These are phyloP conservation scores for Stenotaenia linearis DNA, from an alignment of 2,888 invertebrate species.

Conservation along the genomic window DNA sequence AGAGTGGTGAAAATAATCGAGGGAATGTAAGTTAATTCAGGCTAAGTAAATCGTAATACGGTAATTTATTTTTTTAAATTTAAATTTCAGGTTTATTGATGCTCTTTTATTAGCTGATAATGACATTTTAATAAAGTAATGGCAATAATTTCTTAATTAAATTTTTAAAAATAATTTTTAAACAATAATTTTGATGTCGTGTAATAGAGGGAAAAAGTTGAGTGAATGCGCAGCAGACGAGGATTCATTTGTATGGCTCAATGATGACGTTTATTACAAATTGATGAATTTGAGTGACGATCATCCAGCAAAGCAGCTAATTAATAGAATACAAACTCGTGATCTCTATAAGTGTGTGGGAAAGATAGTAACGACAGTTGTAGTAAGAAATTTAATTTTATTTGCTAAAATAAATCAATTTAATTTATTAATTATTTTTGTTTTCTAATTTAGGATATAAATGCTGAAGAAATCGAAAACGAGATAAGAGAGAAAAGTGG, in stretches of 20 bases:
- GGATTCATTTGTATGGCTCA: background rate
- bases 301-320: background rate
- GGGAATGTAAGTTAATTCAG: constrained; percentile 47
- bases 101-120: background rate
- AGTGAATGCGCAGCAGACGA: background rate
- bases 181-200: background rate
- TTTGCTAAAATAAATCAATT: too few species aligned
- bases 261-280: background rate
- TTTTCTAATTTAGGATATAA: background rate
- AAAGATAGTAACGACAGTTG: background rate
- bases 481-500: background rate
- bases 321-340: background rate
- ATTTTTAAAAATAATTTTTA: constrained; percentile 27
- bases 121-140: background rate
- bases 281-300: background rate
- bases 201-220: background rate
- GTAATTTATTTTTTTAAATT: too few species aligned
- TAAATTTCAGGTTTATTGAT: background rate
- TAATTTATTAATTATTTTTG: background rate
- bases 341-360: background rate
- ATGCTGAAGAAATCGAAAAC: background rate
- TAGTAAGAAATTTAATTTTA: background rate
- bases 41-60: background rate
- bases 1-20: constrained; percentile 49
- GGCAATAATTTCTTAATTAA: background rate